Conservation (phyloP, 1,140 invertebrate species). For the Brachionus angularis region DNA sequence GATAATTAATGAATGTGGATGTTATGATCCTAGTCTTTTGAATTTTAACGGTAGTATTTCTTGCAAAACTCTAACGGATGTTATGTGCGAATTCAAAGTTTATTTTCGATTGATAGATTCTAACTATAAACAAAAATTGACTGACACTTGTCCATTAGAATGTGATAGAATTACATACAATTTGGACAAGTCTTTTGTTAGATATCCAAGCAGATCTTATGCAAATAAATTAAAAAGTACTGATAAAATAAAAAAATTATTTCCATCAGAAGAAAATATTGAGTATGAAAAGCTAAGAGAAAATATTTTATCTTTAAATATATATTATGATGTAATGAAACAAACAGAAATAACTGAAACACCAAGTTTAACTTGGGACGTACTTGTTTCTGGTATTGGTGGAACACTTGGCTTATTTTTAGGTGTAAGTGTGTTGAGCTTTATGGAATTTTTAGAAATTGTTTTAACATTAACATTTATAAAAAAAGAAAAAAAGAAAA, state of each 20-base stretch:
- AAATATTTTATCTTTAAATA: constrained; percentile 1
- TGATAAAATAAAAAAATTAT: not conserved
- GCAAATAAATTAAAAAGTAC: not conserved
- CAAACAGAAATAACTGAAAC: constrained; percentile 2
- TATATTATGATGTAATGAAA: constrained; percentile 27
- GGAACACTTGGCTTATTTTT: constrained; percentile 34
- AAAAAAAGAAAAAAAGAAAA: no score
- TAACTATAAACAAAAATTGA: not conserved
- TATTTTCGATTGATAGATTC: not conserved
- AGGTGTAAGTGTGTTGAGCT: constrained; percentile 8
- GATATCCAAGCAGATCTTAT: not conserved
- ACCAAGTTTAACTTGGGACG: not conserved
- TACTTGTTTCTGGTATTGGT: not conserved
- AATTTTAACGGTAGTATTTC: not conserved
- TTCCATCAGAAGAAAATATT: not conserved
- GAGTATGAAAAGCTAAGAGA: not conserved
- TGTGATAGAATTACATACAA: not conserved
- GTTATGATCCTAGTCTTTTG: not conserved
- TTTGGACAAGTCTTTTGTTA: not conserved
- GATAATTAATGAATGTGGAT: not conserved
- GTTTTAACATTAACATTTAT: constrained; percentile 15
- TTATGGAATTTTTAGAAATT: constrained; percentile 23
- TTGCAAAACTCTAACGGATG: not conserved
- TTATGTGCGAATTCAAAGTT: not conserved
- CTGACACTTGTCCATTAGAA: not conserved